Percentiles rank a stretch among this genome's conserved stretches.
These are phyloP conservation scores for Lepus oiostolus DNA, from an alignment of 2,797 vertebrate species.

Conservation along the genomic window DNA sequence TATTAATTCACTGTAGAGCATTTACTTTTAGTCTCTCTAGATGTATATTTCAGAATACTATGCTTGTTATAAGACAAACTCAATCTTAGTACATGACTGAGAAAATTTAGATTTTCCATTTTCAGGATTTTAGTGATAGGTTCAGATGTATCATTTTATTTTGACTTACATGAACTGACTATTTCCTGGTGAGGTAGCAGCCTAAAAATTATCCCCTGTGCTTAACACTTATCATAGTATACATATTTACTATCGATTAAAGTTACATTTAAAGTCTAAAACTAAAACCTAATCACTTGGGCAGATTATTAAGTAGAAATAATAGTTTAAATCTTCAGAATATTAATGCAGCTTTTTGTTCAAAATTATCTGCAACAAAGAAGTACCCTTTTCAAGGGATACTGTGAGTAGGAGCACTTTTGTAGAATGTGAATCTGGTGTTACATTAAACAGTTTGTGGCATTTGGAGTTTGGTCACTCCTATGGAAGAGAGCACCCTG, in stretches of 20 bases:
- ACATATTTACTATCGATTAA: background rate
- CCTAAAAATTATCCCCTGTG: background rate
- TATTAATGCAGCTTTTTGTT: background rate
- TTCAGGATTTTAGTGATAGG: background rate
- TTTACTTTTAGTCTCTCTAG: slow-evolving; percentile 50
- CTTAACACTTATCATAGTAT: background rate
- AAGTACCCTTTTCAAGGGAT: slow-evolving; percentile 36
- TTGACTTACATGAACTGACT: background rate
- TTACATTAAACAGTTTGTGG: background rate
- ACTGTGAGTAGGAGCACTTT: background rate
- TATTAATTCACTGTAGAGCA: slow-evolving; percentile 47
- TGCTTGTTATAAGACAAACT: slow-evolving; percentile 30
- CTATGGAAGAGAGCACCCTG: background rate
- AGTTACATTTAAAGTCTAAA: slow-evolving; percentile 31
- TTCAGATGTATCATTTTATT: background rate
- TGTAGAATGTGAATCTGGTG: background rate
- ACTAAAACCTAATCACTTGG: slow-evolving; percentile 30
- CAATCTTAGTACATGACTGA: slow-evolving; percentile 27
- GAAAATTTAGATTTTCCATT: background rate
- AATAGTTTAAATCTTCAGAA: slow-evolving; percentile 23
- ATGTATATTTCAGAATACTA: slow-evolving; percentile 71
- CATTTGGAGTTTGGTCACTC: background rate
- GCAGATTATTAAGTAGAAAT: slow-evolving; percentile 39
- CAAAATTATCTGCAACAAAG: slow-evolving; percentile 44
- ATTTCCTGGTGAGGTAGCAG: background rate